phyloP scores from a whole-genome alignment of 1,140 invertebrate species.

The Halotydeus destructor region DNA sequence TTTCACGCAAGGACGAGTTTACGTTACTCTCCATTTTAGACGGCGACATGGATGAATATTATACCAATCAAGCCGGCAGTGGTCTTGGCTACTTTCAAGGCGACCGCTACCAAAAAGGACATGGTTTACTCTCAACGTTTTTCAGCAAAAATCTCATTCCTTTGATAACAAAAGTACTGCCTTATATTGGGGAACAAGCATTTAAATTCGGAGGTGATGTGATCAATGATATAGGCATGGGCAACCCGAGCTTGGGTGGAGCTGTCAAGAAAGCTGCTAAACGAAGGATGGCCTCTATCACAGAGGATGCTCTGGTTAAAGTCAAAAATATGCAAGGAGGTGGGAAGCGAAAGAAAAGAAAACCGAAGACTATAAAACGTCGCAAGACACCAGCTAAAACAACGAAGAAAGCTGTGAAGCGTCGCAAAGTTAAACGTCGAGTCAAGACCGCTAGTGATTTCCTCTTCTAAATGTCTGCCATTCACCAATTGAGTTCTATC shows the following conservation, averaged over 20 bases:
- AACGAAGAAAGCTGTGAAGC: no score
- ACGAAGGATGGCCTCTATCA: neutral
- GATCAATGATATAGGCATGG: neutral
- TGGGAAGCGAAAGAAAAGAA: neutral
- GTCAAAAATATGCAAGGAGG: neutral
- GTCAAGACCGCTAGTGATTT: no score
- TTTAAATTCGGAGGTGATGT: neutral
- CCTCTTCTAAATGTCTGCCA: neutral
- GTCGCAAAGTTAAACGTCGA: no score
- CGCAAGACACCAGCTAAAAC: neutral
- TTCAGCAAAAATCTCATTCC: neutral
- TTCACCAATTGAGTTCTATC: neutral
- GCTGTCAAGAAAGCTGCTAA: no score
- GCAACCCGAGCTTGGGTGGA: no score
- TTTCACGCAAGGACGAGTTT: neutral
- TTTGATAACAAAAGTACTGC: slow-evolving; percentile 1
- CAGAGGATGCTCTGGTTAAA: neutral
- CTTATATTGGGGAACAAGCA: neutral
- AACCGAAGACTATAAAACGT: neutral
- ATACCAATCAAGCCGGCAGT: neutral
- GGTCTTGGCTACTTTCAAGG: neutral
- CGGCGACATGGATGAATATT: neutral
- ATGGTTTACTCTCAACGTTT: neutral
- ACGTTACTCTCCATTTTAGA: slow-evolving; percentile 1
- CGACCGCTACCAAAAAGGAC: slow-evolving; percentile 1